Percentiles rank a stretch among this genome's conserved stretches.
Conservation (phyloP, 2,797 vertebrate species). For the Eospalax fontanierii region DNA sequence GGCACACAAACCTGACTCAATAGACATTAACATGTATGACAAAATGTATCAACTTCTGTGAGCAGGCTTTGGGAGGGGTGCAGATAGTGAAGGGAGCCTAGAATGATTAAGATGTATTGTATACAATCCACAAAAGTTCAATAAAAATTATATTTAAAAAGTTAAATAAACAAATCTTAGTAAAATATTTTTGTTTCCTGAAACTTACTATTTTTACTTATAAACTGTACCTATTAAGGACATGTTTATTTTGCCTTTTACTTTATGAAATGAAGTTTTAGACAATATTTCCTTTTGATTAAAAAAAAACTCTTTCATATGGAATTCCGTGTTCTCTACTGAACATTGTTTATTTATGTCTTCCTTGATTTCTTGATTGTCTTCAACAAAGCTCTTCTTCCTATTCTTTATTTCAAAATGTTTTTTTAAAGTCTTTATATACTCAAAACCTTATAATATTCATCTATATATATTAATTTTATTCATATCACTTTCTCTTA, state of each 20-base stretch:
- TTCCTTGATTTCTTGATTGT: background rate
- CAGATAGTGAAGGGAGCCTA: too few species aligned
- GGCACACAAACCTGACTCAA: too few species aligned
- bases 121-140: too few species aligned
- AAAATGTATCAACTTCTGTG: too few species aligned
- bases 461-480: too few species aligned
- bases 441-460: background rate
- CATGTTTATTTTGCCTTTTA: constrained; percentile 6
- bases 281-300: background rate
- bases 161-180: too few species aligned
- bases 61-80: too few species aligned
- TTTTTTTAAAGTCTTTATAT: constrained; percentile 58
- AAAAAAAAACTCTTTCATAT: background rate
- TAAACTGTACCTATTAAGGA: background rate
- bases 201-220: background rate
- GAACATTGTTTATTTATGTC: background rate
- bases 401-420: background rate
- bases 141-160: too few species aligned
- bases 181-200: background rate
- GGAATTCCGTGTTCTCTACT: background rate
- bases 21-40: too few species aligned
- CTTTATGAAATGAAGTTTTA: constrained; percentile 32
- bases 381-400: background rate
- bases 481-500: background rate
- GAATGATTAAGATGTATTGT: too few species aligned